Percentiles rank a stretch among this genome's conserved stretches.
Evolutionary conservation across 37 sponge, comb jelly and placozoan species (phyloP).

Genomic region (Bolinopsis microptera): DNA sequence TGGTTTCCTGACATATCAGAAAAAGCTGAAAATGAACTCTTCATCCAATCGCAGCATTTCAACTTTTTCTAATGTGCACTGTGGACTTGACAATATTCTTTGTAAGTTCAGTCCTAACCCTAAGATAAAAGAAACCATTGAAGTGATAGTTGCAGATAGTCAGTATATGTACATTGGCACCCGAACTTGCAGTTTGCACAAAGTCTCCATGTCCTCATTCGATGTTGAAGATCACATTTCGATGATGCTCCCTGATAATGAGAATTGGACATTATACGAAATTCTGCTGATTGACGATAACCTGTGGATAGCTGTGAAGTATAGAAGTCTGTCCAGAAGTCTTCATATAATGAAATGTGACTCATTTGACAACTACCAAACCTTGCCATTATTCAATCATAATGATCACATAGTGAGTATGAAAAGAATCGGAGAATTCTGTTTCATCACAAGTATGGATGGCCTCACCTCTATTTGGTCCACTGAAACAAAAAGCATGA

Average conservation of each 20-base stretch:
- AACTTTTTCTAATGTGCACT: background rate
- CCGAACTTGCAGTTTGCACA: background rate
- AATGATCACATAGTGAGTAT: background rate
- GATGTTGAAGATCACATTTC: background rate
- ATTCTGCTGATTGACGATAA: background rate
- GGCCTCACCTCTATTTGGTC: background rate
- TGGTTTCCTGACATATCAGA: background rate
- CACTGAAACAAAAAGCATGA: background rate
- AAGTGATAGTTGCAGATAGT: background rate
- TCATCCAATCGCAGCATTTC: background rate
- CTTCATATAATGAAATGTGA: background rate
- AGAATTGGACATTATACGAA: background rate
- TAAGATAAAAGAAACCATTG: background rate
- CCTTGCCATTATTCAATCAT: background rate
- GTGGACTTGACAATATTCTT: background rate
- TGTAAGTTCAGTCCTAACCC: background rate
- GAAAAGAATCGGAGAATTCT: background rate
- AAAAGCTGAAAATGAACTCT: background rate
- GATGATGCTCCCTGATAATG: background rate
- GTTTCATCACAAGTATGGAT: background rate
- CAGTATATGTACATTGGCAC: background rate
- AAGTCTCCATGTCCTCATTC: background rate
- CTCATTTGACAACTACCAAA: background rate
- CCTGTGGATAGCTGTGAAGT: background rate
- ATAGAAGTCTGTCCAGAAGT: background rate